phyloP scores from a whole-genome alignment of 2,888 invertebrate genomes.

The Anaspis maculata region DNA sequence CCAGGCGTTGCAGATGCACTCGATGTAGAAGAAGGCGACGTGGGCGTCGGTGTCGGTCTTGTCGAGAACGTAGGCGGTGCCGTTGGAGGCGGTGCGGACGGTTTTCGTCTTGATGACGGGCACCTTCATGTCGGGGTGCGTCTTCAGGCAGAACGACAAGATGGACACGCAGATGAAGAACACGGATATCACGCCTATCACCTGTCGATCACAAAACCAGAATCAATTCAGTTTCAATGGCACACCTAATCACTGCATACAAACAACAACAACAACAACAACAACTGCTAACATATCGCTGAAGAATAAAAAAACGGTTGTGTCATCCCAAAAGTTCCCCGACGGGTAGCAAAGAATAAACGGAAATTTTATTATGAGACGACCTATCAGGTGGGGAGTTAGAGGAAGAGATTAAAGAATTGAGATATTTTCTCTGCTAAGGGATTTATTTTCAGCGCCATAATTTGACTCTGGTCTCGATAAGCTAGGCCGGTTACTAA shows the following conservation, averaged over 20 bases:
- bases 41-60: slow-evolving; percentile 92
- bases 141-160: slow-evolving; percentile 98
- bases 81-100: slow-evolving; percentile 66
- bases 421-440: too few relatives aligned
- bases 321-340: too few relatives aligned
- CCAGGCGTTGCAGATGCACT: slow-evolving; percentile 98
- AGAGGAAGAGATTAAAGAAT: too few relatives aligned
- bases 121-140: slow-evolving; percentile 96
- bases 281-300: not conserved
- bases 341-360: too few relatives aligned
- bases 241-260: not conserved
- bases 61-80: slow-evolving; percentile 77
- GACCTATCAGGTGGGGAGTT: too few relatives aligned
- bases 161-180: slow-evolving; percentile 99
- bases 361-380: too few relatives aligned
- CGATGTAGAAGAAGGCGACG: slow-evolving; percentile 95
- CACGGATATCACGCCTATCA: slow-evolving; percentile 95
- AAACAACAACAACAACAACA: not conserved
- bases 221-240: not conserved
- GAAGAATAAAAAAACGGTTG: too few relatives aligned
- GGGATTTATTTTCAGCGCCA: too few relatives aligned
- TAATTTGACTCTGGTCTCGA: too few relatives aligned
- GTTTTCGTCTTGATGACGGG: slow-evolving; percentile 77
- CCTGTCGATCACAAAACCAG: slow-evolving; percentile 71
- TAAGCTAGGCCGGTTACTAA: too few relatives aligned